Evolutionary conservation across 1,140 invertebrate genomes (phyloP).

Genomic region (Wasmannia auropunctata): DNA sequence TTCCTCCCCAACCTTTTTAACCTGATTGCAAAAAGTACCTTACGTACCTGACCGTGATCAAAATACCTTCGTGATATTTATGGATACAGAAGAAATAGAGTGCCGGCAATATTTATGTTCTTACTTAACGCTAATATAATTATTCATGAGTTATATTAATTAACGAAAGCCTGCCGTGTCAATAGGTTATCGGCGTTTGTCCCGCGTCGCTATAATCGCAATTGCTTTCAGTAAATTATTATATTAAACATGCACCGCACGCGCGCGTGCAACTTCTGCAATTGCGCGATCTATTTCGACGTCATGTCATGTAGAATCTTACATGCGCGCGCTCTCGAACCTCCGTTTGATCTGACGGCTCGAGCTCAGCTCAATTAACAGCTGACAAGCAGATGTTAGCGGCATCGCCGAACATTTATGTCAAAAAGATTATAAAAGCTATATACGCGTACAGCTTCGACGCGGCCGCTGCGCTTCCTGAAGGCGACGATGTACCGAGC

Average conservation of each 20-base stretch:
- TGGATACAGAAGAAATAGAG: too few species aligned
- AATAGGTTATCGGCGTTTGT: neutral
- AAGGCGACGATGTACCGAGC: slow-evolving; percentile 11
- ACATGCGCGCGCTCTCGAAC: neutral
- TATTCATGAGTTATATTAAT: neutral
- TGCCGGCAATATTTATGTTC: neutral
- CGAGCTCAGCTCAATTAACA: slow-evolving; percentile 49
- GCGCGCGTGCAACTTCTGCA: neutral
- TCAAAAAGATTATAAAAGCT: slow-evolving; percentile 56
- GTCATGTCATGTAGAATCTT: neutral
- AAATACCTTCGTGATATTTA: slow-evolving; percentile 6
- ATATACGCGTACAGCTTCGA: slow-evolving; percentile 20
- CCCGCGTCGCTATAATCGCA: neutral
- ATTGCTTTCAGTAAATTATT: slow-evolving; percentile 4
- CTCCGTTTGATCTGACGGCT: slow-evolving; percentile 40
- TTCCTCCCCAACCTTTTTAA: neutral
- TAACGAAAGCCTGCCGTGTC: neutral
- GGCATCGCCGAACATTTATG: slow-evolving; percentile 52
- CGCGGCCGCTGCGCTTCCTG: neutral
- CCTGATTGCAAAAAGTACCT: neutral
- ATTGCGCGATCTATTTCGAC: slow-evolving; percentile 27
- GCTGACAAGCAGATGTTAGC: slow-evolving; percentile 64
- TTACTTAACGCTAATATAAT: neutral
- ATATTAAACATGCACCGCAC: neutral
- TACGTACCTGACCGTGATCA: neutral